Conservation (phyloP, 1,140 invertebrate genomes). For the Drosophila rufa region DNA sequence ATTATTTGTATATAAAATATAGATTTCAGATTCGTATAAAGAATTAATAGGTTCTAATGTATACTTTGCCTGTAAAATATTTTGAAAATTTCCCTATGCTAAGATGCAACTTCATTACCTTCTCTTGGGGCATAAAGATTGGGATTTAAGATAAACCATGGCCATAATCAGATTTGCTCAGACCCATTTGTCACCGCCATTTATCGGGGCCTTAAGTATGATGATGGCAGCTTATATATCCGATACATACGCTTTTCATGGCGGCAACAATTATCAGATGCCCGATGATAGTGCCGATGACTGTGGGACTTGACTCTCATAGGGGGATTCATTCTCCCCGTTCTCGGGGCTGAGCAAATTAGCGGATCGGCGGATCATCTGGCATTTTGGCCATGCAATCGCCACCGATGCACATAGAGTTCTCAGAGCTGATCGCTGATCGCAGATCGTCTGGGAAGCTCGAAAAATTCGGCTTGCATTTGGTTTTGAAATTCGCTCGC, state of each 20-base stretch:
- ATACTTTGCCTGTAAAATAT: too few relatives aligned
- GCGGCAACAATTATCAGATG: constrained; percentile 5
- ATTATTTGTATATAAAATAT: too few relatives aligned
- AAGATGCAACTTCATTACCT: neutral
- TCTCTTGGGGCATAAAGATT: neutral
- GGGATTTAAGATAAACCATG: too few relatives aligned
- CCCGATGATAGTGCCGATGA: neutral
- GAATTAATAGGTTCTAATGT: too few relatives aligned
- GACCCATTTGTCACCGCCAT: constrained; percentile 7
- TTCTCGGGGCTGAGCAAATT: constrained; percentile 13
- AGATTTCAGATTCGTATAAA: too few relatives aligned
- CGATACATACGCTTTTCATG: neutral
- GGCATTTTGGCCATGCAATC: constrained; percentile 9
- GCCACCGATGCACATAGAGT: neutral
- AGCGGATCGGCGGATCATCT: constrained; percentile 6
- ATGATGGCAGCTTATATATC: neutral
- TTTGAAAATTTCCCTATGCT: too few relatives aligned
- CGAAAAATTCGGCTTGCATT: constrained; percentile 71
- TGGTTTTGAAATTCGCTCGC: constrained; percentile 72
- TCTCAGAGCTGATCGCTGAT: neutral
- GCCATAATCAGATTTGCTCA: neutral
- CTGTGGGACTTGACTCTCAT: neutral
- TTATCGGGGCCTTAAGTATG: neutral
- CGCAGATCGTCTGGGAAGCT: constrained; percentile 15
- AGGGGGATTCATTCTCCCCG: neutral